Conservation (phyloP, 1,140 invertebrate species). For the Rhopalosiphum maidis region DNA sequence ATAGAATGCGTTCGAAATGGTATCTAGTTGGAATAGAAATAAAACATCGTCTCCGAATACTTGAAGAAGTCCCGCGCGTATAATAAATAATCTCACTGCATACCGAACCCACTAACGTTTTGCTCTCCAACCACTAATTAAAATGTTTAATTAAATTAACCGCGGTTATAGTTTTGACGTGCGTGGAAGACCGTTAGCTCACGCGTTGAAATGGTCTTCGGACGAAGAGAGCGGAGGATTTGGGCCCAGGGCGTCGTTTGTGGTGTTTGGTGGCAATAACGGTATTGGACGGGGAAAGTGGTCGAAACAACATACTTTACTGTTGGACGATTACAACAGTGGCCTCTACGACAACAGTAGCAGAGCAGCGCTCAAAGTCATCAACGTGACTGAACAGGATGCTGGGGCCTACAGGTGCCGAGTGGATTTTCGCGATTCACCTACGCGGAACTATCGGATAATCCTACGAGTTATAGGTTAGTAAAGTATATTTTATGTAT, state of each 20-base stretch:
- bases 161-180: conserved; percentile 77
- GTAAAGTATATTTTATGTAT: conserved; percentile 60
- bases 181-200: conserved; percentile 74
- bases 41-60: neutral
- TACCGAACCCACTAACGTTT: neutral
- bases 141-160: neutral
- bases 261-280: conserved; percentile 72
- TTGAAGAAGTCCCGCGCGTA: neutral
- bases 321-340: conserved; percentile 40
- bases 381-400: conserved; percentile 63
- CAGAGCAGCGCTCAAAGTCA: conserved; percentile 61
- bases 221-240: conserved; percentile 78
- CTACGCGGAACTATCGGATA: conserved; percentile 75
- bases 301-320: conserved; percentile 68
- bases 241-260: conserved; percentile 80
- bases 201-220: conserved; percentile 78
- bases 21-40: neutral
- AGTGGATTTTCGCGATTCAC: conserved; percentile 76
- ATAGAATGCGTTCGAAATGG: neutral
- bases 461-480: conserved; percentile 79
- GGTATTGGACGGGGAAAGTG: conserved; percentile 75
- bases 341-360: conserved; percentile 67
- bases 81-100: neutral
- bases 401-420: conserved; percentile 76
- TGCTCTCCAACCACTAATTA: neutral